A percentile compares a stretch with the other conserved stretches of the same genome.
phyloP scores from a whole-genome alignment of 2,113 vertebrate species.

The Pitta sordida region DNA sequence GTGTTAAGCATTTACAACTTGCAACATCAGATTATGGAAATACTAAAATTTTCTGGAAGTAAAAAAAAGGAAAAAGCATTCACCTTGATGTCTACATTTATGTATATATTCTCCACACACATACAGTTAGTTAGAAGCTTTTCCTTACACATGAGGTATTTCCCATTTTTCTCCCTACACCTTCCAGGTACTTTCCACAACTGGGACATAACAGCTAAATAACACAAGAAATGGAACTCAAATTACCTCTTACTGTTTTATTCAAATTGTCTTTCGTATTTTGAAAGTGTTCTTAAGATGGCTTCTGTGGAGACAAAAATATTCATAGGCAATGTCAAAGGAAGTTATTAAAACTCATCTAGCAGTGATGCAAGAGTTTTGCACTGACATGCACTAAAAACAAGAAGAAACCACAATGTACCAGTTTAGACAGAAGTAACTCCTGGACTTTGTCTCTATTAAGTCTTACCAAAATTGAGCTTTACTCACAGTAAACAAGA shows the following conservation, averaged over 20 bases:
- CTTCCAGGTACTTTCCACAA: slow-evolving; percentile 31
- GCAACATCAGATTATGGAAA: slow-evolving; percentile 27
- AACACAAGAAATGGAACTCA: neutral
- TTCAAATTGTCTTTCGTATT: neutral
- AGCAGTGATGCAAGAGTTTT: neutral
- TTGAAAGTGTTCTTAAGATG: slow-evolving; percentile 25
- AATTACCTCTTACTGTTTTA: slow-evolving; percentile 6
- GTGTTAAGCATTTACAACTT: slow-evolving; percentile 34
- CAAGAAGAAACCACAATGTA: neutral
- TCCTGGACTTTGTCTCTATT: neutral
- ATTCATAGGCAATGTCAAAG: neutral
- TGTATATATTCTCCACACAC: neutral
- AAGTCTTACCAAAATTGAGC: neutral
- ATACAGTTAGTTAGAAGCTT: neutral
- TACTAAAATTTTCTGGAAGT: slow-evolving; percentile 38
- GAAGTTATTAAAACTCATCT: neutral
- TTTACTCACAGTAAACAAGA: neutral
- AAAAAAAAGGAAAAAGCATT: slow-evolving; percentile 24
- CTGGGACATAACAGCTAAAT: neutral
- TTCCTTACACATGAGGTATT: neutral
- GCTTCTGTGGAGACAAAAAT: slow-evolving; percentile 18
- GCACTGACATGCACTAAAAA: neutral
- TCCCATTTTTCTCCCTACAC: neutral
- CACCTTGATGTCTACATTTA: slow-evolving; percentile 33
- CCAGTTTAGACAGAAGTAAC: neutral